Conservation (phyloP, 2,113 vertebrate genomes). For the Acinonyx jubatus region DNA sequence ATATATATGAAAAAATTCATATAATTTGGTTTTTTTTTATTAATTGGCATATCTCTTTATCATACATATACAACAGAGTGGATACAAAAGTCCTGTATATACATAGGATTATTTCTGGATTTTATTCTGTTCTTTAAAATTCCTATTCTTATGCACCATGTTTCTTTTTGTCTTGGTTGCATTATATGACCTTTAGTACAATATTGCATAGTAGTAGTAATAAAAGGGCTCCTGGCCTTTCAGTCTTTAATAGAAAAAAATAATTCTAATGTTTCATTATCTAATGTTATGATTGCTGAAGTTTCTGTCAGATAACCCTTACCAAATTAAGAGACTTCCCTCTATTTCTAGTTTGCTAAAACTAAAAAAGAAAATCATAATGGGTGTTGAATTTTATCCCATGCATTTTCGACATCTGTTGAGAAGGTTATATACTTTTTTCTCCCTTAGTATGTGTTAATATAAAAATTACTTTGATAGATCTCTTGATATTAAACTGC, state of each 20-base stretch:
- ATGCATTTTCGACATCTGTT: background rate
- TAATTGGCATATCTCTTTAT: background rate
- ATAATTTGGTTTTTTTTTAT: background rate
- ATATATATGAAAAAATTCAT: background rate
- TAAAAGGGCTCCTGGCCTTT: background rate
- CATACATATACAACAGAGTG: background rate
- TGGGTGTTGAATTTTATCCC: background rate
- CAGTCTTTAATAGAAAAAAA: background rate
- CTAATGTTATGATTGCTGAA: background rate
- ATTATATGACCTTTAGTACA: background rate
- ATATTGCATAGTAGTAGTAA: background rate
- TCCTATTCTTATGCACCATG: background rate
- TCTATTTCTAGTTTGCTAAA: background rate
- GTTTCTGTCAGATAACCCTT: background rate
- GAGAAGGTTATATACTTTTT: background rate
- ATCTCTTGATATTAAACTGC: background rate
- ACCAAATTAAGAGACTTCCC: background rate
- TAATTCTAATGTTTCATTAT: background rate
- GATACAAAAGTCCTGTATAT: background rate
- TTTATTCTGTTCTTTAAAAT: background rate
- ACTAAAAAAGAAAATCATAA: background rate
- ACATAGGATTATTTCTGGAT: background rate
- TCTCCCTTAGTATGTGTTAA: background rate
- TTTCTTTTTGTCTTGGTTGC: background rate
- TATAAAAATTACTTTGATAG: background rate